Base-by-base conservation (phyloP, 2,113 vertebrate species). In the Lepus timidus region DNA sequence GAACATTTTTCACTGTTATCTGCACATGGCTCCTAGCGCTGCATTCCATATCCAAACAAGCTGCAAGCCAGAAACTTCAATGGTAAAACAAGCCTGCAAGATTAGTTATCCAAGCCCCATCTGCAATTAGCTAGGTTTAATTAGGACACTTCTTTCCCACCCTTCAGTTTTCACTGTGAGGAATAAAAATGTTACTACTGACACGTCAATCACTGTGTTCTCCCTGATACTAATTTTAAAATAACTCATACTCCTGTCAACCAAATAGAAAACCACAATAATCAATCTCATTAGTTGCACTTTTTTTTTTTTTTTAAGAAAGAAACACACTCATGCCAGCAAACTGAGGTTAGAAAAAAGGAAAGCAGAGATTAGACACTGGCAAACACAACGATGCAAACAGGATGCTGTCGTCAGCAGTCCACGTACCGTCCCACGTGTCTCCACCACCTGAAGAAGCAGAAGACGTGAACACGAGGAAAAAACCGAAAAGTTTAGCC, bases 341-440 rank as follows among this genome's bases (percentile, higher is more conserved):
- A 98, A 96, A 97, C 93, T 88, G 87, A 95, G 19, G 94, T 98
- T 98, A 98, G 97, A 96, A 80, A 91, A 87, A 96, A 98, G 84
- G 44, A 97, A 97, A 98, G 97, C 98, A 97, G 95, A 97, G 96
- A 97, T 98, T 97, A 98, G 97, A 95, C 95, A 97, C 97, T 44
- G 97, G 97, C 97, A 88, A 96, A 97, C 96, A 94, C 97, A 95
- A 85, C 11, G 95, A 97, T 64, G 97, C 97, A 96, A 94, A 87
- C 91, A 97, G 87, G 95, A 97, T 93, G 85, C 96, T 96, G 91
- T 97, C 97, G 55, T 19, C 55, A 20, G 95, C 97, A 97, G 80
- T 83, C 94, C 96, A 99, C 99, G 94, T 99, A 99, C 99, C 99
- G 98, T 99, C 99, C 99, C 99, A 99, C 97, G 98, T 99, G 96